Evolutionary conservation across 2,113 vertebrate genomes (phyloP), one percentile per base, ranked within the genome.

Genomic region (Aspidoscelis tigris): DNA sequence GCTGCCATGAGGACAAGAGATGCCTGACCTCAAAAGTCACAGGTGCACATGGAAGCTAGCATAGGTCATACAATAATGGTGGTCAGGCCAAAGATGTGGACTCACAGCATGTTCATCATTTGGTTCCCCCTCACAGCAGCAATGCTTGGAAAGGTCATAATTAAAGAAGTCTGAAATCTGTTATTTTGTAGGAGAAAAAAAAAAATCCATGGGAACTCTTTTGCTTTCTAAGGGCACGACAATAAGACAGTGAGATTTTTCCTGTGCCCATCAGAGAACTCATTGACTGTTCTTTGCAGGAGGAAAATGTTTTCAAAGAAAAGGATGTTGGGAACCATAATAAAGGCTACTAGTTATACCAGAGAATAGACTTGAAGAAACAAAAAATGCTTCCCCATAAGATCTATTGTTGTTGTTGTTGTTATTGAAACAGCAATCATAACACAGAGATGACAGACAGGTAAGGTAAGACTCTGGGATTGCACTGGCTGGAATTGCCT

Each of bases 251-350:
- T 65, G 43, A 43, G 11, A 64, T 78, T 65, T 50, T 65, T 65
- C 77, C 21, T 43, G 3, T 11, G 22, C 5, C 16, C 11, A 11
- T 78, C 21, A 66, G 6, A 22, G 71, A 73, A 43, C 71, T 44
- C 18, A 44, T 18, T 33, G 68, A 70, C 33, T 70, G 7, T n/a
- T n/a, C 26, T 9, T 8, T 70, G 14, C 68, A 12, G 26, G 12
- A 80, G 90, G 84, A 84, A 80, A 92, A 76, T 0, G 18, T 22
- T 81, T 82, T 61, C 3, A 12, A 61, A 61, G 58, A 61, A 61
- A 61, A 20, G 58, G 44, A 75, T 50, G 47, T 75, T 47, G 73
- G 16, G 50, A 75, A 24, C 24, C 22, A 26, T 14, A 24, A 75
- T 50, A 24, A 75, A 75, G 43, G 16, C 78, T 68, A 33, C 41